Evolutionary conservation across 2,797 vertebrate species (phyloP), one percentile per base, ranked within the genome.

Genomic region (Sarcoramphus papa): DNA sequence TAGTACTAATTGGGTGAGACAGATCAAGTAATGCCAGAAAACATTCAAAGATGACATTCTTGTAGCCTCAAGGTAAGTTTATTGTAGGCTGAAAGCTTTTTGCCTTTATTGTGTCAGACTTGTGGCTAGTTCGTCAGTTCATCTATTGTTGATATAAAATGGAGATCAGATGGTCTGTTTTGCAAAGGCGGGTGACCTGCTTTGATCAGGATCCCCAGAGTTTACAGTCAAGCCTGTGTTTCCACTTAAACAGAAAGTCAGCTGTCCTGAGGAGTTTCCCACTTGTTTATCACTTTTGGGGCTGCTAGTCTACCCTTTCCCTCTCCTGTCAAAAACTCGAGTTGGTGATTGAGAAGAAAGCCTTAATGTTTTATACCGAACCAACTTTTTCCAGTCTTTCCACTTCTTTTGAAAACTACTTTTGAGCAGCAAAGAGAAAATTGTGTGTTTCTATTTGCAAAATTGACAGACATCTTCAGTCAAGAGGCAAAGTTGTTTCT

Each of bases 1-100:
- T 77, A 92, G 90, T 91, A 76, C 85, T 96, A 93, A 97, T 95
- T 95, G 85, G 69, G 70, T 85, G 94, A 96, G 92, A 88, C 85
- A 63, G 63, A 88, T 82, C 30, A 35, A 85, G 43, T 79, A 70
- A 73, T 95, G 54, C 88, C 91, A 81, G 67, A 78, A 85, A 59
- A 47, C 14, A 47, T 81, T 93, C 68, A 59, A 76, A 87, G 65
- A 89, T 8, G 5, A 30, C 85, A 50, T 85, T 92, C 95, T 57
- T 91, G 47, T 96, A 93, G 84, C 76, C 59, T 93, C 57, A 67
- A 87, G 92, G 83, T 84, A 90, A 53, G 90, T 88, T 93, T 89
- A 77, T 82, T 89, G 56, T 64, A 85, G 81, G 48, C 83, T 94
- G 75, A 95, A 95, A 89, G 50, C 81, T 92, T 56, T 90, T 81